phyloP scores from a whole-genome alignment of 2,888 invertebrate species.

The Ischnus inquisitorius region DNA sequence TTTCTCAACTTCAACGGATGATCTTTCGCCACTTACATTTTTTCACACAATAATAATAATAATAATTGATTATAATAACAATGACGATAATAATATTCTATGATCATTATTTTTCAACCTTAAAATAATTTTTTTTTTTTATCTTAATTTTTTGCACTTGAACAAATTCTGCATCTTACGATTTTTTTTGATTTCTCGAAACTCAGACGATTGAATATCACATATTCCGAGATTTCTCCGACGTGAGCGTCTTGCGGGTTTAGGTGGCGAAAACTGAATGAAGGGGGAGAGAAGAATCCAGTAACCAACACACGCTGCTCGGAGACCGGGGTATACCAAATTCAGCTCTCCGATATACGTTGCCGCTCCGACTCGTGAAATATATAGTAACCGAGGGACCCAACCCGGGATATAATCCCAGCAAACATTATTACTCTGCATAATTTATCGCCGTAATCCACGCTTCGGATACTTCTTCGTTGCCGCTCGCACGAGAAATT shows the following conservation, averaged over 20 bases:
- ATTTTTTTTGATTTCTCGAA: neutral
- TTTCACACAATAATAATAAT: too few relatives aligned
- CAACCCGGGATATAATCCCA: constrained; percentile 65
- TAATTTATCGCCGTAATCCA: constrained; percentile 69
- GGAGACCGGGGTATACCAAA: neutral
- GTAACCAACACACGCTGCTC: neutral
- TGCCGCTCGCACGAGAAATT: constrained; percentile 10
- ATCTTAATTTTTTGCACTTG: neutral
- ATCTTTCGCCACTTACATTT: too few relatives aligned
- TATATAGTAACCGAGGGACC: constrained; percentile 62
- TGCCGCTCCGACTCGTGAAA: constrained; percentile 41
- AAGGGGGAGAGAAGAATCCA: neutral
- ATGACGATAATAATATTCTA: too few relatives aligned
- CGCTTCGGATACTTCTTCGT: constrained; percentile 64
- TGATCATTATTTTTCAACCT: too few relatives aligned
- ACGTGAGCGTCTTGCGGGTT: neutral
- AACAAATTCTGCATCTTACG: neutral
- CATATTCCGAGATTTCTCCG: neutral
- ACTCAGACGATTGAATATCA: too few relatives aligned
- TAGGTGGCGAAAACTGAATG: neutral
- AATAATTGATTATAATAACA: too few relatives aligned
- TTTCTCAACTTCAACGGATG: constrained; percentile 21
- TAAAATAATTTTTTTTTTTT: neutral
- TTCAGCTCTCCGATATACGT: neutral
- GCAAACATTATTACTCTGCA: constrained; percentile 68